Evolutionary conservation across 1,140 invertebrate genomes (phyloP), one percentile per base, ranked within the genome.

Genomic region (Apis laboriosa): DNA sequence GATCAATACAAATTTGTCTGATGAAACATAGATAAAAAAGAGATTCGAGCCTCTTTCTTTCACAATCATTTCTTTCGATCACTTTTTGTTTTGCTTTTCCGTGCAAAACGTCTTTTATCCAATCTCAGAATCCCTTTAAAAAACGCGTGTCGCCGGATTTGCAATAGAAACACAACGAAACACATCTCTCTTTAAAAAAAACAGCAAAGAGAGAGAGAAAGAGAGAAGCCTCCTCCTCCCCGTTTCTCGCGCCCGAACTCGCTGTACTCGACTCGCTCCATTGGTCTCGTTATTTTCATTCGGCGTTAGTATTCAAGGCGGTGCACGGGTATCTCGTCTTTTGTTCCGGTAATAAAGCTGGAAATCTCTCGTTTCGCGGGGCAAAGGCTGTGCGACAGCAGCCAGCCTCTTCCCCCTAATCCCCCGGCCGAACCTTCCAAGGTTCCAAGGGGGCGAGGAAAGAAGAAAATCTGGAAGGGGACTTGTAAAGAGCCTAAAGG

Each of bases 321-420:
- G 0, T 9, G 51, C 17, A 9, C 24, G 15, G 34, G 70, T 49
- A 63, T 74, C 71, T 12, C 34, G n/a, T 77, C 51, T 63, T 72
- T 66, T 49, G 55, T 71, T 86, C 51, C 55, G 15, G 49, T 76
- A 86, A 80, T 84, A 84, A 76, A 86, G 58, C 68, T 51, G 63
- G 21, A 21, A 77, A 68, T 63, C 66, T 80, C 73, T 73, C 61
- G 67, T 71, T 63, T n/a, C 21, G 60, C 61, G 28, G 5, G 53
- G 53, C 24, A 60, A 58, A 71, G 64, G 28, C 61, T 34, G 51
- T 53, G 11, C 24, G 19, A 9, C 49, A 19, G 21, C 24, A 58
- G 34, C 28, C 55, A 53, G 43, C 76, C 75, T 79, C 80, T 86
- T 43, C 34, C 34, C 34, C 34, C 80, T 87, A 86, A 87, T 87